Evolutionary conservation across 2,888 invertebrate species (phyloP).

Genomic region (Nezara viridula): DNA sequence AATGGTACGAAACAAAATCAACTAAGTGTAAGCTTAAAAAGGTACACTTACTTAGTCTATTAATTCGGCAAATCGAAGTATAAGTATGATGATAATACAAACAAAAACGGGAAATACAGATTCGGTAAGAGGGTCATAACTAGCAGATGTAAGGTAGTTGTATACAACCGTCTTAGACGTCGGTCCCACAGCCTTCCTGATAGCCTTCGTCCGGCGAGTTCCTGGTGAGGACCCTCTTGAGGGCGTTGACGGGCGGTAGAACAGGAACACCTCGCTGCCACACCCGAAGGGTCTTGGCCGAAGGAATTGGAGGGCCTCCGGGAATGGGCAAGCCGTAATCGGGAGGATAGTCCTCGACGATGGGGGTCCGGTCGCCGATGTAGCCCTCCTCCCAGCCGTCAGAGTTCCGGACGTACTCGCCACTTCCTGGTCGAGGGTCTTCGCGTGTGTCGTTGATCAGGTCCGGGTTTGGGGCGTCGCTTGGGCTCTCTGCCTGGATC

Average conservation of each 20-base stretch:
- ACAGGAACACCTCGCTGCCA: conserved; percentile 92
- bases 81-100: conserved; percentile 12
- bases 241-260: conserved; percentile 85
- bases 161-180: conserved; percentile 76
- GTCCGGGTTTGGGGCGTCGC: conserved; percentile 81
- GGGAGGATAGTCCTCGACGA: conserved; percentile 80
- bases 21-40: conserved; percentile 40
- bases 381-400: conserved; percentile 81
- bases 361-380: conserved; percentile 82
- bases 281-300: conserved; percentile 85
- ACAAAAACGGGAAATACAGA: conserved; percentile 46
- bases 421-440: conserved; percentile 77
- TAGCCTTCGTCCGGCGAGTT: conserved; percentile 93
- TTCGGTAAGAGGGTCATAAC: conserved; percentile 50
- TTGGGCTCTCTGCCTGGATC: conserved; percentile 57
- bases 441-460: conserved; percentile 86
- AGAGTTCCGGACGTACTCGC: conserved; percentile 83
- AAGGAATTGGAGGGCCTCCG: conserved; percentile 71
- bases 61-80: conserved; percentile 54
- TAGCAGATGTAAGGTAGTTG: conserved; percentile 47
- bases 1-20: conserved; percentile 14
- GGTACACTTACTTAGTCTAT: conserved; percentile 55
- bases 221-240: conserved; percentile 86
- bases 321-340: conserved; percentile 84
- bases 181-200: conserved; percentile 93